Percentiles rank a stretch among this genome's conserved stretches.
Conservation (phyloP, 1,140 invertebrate species). For the Phocides pigmalion region DNA sequence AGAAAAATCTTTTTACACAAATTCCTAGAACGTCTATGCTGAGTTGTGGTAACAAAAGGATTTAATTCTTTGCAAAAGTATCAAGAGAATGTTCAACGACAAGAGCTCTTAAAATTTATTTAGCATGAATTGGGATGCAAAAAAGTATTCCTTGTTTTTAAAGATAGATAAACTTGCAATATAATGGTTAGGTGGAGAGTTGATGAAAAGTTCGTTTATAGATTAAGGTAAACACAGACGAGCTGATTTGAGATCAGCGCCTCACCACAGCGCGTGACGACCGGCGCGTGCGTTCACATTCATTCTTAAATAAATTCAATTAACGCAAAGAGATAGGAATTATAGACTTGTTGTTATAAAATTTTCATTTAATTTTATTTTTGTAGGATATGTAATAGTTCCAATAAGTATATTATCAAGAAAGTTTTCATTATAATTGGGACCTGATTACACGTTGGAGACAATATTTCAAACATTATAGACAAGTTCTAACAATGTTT, state of each 20-base stretch:
- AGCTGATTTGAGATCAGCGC: constrained; percentile 12
- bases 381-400: too few species aligned
- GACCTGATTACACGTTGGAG: too few species aligned
- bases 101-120: constrained; percentile 15
- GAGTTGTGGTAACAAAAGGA: constrained; percentile 19
- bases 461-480: too few species aligned
- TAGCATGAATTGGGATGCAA: constrained; percentile 8
- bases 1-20: constrained; percentile 47
- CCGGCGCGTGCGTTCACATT: constrained; percentile 26
- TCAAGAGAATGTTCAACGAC: constrained; percentile 4
- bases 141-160: not conserved
- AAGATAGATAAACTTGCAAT: constrained; percentile 5
- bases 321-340: constrained; percentile 34
- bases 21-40: constrained; percentile 40
- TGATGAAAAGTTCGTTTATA: constrained; percentile 14
- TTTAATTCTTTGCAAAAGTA: constrained; percentile 12
- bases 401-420: too few species aligned
- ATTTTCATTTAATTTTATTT: not conserved
- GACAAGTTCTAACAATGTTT: too few species aligned
- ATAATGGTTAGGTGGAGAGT: not conserved
- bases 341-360: not conserved
- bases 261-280: constrained; percentile 7
- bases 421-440: too few species aligned
- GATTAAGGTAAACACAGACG: constrained; percentile 16
- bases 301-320: constrained; percentile 42